Evolutionary conservation across 2,113 vertebrate species (phyloP).

Genomic region (Tragulus kanchil): DNA sequence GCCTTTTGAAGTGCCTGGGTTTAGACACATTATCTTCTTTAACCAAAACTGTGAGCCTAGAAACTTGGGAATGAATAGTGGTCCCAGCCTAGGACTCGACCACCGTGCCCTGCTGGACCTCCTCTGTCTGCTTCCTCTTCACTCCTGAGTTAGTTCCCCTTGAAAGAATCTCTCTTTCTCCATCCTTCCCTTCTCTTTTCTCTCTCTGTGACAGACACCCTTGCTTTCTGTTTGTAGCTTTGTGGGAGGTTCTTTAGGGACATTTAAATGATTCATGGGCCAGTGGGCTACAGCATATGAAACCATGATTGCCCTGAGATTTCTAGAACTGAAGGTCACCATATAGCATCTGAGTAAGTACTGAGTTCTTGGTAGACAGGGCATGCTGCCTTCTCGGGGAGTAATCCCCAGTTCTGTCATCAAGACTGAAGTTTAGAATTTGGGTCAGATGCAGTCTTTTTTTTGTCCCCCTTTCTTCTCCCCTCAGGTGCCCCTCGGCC

Average conservation of each 20-base stretch:
- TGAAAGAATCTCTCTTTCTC: neutral
- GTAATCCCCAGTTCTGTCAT: neutral
- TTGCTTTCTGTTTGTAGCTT: constrained; percentile 3
- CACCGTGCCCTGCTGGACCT: too few relatives aligned
- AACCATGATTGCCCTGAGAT: neutral
- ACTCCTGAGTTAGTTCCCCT: neutral
- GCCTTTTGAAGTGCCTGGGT: neutral
- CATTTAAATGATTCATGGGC: neutral
- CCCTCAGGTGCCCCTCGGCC: neutral
- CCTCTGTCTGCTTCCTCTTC: neutral
- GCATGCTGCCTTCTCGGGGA: neutral
- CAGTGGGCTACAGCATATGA: neutral
- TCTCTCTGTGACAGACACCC: neutral
- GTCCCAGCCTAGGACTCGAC: too few relatives aligned
- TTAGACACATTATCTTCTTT: neutral
- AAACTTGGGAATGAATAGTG: too few relatives aligned
- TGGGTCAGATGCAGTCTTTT: neutral
- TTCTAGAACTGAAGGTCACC: neutral
- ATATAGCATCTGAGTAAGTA: neutral
- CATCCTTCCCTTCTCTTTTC: neutral
- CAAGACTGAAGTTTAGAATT: neutral
- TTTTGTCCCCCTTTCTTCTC: neutral
- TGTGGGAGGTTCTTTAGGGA: neutral
- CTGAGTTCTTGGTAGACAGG: neutral
- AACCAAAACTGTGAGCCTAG: neutral